Percentiles rank a stretch among this genome's conserved stretches.
phyloP scores from a whole-genome alignment of 2,888 invertebrate species.

The Eurois occulta region DNA sequence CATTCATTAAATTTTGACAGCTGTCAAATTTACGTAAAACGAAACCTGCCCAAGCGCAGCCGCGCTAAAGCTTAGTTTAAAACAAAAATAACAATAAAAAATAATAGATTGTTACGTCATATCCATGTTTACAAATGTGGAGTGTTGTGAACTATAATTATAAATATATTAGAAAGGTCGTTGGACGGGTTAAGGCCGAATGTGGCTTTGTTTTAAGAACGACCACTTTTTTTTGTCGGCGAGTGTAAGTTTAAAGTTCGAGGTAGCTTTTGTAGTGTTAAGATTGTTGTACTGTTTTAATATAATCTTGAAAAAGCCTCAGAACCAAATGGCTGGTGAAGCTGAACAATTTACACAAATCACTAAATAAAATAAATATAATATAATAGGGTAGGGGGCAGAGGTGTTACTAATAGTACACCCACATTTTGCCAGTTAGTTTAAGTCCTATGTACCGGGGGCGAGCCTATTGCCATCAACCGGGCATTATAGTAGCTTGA shows the following conservation, averaged over 20 bases:
- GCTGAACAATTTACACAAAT: background rate
- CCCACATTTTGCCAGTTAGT: too few relatives aligned
- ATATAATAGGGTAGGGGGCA: too few relatives aligned
- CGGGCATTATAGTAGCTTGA: too few relatives aligned
- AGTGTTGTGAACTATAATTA: slow-evolving; percentile 82
- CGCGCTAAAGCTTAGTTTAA: slow-evolving; percentile 59
- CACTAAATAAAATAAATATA: too few relatives aligned
- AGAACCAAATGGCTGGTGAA: background rate
- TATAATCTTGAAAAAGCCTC: background rate
- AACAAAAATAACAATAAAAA: slow-evolving; percentile 62
- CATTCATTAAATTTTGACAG: slow-evolving; percentile 43
- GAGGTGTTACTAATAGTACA: too few relatives aligned
- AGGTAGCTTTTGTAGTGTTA: slow-evolving; percentile 36
- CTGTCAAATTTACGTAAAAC: slow-evolving; percentile 37
- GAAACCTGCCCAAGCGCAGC: slow-evolving; percentile 23
- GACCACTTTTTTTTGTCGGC: slow-evolving; percentile 57
- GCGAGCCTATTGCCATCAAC: too few relatives aligned
- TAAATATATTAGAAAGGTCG: slow-evolving; percentile 89
- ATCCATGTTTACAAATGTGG: slow-evolving; percentile 86
- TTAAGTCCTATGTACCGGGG: too few relatives aligned
- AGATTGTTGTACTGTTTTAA: background rate
- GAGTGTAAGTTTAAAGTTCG: slow-evolving; percentile 63
- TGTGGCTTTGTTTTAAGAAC: slow-evolving; percentile 72
- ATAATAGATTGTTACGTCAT: slow-evolving; percentile 79
- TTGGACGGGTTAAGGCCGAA: slow-evolving; percentile 84